Evolutionary conservation across 2,888 invertebrate genomes (phyloP).

Genomic region (Acronicta aceris): DNA sequence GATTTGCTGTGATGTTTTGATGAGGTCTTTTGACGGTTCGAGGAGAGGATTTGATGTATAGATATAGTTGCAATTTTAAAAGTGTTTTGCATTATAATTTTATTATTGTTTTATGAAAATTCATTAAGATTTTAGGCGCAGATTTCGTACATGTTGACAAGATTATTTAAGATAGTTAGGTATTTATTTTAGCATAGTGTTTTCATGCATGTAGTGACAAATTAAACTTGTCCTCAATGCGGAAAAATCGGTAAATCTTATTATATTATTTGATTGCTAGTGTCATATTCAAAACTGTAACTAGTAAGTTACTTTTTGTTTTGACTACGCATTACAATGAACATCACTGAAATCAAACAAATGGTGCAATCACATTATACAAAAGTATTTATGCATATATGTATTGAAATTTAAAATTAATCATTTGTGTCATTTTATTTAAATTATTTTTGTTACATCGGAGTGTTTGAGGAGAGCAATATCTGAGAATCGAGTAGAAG

Average conservation of each 20-base stretch:
- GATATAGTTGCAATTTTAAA: conserved; percentile 88
- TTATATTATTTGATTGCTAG: conserved; percentile 72
- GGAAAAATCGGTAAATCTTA: conserved; percentile 70
- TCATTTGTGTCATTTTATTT: conserved; percentile 58
- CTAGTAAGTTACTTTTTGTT: conserved; percentile 61
- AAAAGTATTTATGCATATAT: conserved; percentile 61
- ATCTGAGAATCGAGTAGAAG: conserved; percentile 77
- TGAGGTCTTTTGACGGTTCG: conserved; percentile 87
- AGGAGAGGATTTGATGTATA: conserved; percentile 87
- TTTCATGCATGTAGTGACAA: conserved; percentile 79
- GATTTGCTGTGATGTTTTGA: conserved; percentile 86
- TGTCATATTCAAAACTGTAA: conserved; percentile 77
- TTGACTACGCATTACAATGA: conserved; percentile 67
- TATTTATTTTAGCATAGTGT: conserved; percentile 89
- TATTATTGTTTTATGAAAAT: conserved; percentile 88
- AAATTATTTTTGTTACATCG: conserved; percentile 62
- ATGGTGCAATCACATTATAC: conserved; percentile 77
- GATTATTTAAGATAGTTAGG: conserved; percentile 89
- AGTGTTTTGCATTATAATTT: conserved; percentile 89
- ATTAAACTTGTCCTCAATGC: conserved; percentile 74
- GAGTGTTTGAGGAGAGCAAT: conserved; percentile 78
- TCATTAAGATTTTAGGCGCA: conserved; percentile 86
- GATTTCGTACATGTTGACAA: conserved; percentile 87
- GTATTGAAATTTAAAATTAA: conserved; percentile 40
- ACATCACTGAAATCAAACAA: conserved; percentile 67